Evolutionary conservation across 2,113 vertebrate genomes (phyloP), one percentile per base, ranked within the genome.

Genomic region (Hyperopisus bebe): DNA sequence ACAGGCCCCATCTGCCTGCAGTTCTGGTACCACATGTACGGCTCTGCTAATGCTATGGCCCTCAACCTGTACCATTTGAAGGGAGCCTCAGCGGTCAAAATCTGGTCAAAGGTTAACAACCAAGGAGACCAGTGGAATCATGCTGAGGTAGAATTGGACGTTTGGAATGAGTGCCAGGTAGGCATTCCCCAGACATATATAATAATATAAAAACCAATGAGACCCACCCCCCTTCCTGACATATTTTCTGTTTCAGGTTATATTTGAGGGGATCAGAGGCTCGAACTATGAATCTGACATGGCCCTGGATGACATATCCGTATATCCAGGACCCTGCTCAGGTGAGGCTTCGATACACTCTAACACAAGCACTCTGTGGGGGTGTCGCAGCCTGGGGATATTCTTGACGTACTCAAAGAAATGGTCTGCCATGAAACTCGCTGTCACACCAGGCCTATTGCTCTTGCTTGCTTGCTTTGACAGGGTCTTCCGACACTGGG

Each of bases 1-100:
- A 58, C 89, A 15, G 95, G 95, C 88, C 87, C 92, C 0, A 91
- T 96, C 88, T 97, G 97, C 92, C 92, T 97, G 89, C 88, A 91
- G 21, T 97, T 97, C 92, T 97, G 97, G 97, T 97, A 97, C 92
- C 95, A 97, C 92, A 97, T 97, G 96, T 95, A 96, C 2, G 97
- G 97, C 46, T 89, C 39, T 13, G 94, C 94, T 35, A 0, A 9
- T 2, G 50, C 91, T 2, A 97, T 96, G 95, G 90, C 92, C 15
- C 93, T 97, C 50, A 93, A 92, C 1, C 90, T 97, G 7, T 95
- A 96, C 80, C 89, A 93, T 55, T 87, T 94, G 24, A 88, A 95
- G 84, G 89, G 51, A 15, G 91, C 90, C 77, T 92, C 9, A 44
- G 74, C 90, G 2, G 92, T 8, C 0, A 92, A 91, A 70, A 35